Conservation (phyloP, 2,113 vertebrate genomes). For the Sprattus sprattus region DNA sequence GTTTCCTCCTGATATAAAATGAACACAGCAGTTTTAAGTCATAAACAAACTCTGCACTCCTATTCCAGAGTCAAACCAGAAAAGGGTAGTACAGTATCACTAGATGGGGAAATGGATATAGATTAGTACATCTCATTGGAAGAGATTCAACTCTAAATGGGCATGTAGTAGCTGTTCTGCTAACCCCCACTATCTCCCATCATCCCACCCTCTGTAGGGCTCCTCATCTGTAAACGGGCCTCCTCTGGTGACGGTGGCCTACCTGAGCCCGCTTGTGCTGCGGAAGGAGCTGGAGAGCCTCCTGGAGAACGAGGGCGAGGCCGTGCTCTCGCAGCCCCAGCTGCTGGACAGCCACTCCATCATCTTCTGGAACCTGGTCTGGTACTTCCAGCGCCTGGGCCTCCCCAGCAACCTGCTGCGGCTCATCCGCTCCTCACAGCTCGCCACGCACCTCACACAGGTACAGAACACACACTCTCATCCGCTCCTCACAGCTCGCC, state of each 20-base stretch:
- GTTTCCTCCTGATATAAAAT: too few species aligned
- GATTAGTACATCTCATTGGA: background rate
- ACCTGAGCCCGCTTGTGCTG: slow-evolving; percentile 89
- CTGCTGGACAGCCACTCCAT: slow-evolving; percentile 87
- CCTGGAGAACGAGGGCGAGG: slow-evolving; percentile 88
- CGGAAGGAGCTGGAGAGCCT: slow-evolving; percentile 91
- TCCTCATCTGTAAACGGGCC: slow-evolving; percentile 40
- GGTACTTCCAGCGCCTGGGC: slow-evolving; percentile 86
- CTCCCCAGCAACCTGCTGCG: slow-evolving; percentile 83
- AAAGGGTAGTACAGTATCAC: too few species aligned
- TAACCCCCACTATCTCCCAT: too few species aligned
- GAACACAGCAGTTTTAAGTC: too few species aligned
- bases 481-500: too few species aligned
- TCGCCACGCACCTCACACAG: slow-evolving; percentile 65
- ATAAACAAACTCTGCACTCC: too few species aligned
- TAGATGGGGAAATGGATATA: too few species aligned
- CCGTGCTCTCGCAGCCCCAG: slow-evolving; percentile 79
- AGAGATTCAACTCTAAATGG: too few species aligned
- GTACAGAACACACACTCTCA: slow-evolving; percentile 49
- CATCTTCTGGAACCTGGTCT: slow-evolving; percentile 95
- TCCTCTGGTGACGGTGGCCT: slow-evolving; percentile 79
- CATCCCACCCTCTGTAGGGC: slow-evolving; percentile 26
- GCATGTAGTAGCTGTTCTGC: too few species aligned
- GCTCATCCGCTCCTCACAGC: slow-evolving; percentile 75
- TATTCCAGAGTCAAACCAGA: too few species aligned